A percentile compares a stretch with the other conserved stretches of the same genome.
Conservation (phyloP, 92 coral and sea anemone species). For the Palythoa grandiflora region DNA sequence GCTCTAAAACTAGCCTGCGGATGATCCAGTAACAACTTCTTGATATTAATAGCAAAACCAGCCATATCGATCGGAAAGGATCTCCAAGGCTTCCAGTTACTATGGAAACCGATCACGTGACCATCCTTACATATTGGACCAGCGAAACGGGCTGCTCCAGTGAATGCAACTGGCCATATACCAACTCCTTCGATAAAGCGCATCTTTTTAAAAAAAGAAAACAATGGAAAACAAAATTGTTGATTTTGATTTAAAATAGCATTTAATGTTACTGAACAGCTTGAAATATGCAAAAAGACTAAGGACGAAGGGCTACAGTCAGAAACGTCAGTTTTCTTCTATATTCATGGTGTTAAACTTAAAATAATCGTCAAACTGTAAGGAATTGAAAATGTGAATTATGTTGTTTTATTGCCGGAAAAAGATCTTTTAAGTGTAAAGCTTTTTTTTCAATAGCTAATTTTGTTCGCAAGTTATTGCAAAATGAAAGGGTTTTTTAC, state of each 20-base stretch:
- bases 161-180: constrained; percentile 95
- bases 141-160: constrained; percentile 93
- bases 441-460: no score
- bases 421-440: no score
- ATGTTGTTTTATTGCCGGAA: no score
- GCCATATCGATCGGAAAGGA: constrained; percentile 92
- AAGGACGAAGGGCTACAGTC: no score
- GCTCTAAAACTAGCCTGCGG: constrained; percentile 77
- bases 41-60: constrained; percentile 87
- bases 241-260: background rate
- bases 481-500: no score
- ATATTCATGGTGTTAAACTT: no score
- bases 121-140: constrained; percentile 90
- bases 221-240: background rate
- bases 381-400: no score
- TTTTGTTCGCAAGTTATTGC: no score
- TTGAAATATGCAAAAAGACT: background rate
- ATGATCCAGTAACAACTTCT: constrained; percentile 57
- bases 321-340: no score
- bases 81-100: constrained; percentile 87
- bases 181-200: constrained; percentile 79
- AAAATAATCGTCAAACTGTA: no score
- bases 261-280: no score
- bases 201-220: constrained; percentile 57
- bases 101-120: constrained; percentile 82